Conservation (phyloP, 2,113 vertebrate genomes). For the Paradoxurus hermaphroditus region DNA sequence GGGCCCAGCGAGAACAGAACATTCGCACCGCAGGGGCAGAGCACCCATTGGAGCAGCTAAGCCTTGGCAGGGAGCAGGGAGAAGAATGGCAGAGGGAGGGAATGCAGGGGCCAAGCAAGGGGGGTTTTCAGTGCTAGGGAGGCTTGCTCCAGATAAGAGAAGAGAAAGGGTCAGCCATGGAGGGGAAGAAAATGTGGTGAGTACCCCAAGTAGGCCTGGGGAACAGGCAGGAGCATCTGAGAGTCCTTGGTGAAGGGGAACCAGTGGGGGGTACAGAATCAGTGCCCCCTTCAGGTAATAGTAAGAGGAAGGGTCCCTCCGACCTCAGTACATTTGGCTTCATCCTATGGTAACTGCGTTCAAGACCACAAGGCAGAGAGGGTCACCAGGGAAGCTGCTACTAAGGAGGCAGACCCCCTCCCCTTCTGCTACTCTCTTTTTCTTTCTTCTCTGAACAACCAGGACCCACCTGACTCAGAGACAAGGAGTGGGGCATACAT, state of each 20-base stretch:
- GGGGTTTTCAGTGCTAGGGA: not conserved
- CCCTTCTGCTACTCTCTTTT: not conserved
- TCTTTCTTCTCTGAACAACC: not conserved
- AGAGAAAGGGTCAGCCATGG: not conserved
- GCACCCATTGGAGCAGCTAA: conserved; percentile 57
- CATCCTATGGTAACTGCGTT: not conserved
- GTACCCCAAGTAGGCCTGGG: not conserved
- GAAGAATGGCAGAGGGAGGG: not conserved
- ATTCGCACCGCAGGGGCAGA: conserved; percentile 59
- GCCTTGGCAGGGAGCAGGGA: conserved; percentile 31
- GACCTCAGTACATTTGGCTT: not conserved
- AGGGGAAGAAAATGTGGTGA: not conserved
- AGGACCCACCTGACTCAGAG: not conserved
- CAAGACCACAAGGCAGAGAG: not conserved
- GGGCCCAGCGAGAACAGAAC: conserved; percentile 69
- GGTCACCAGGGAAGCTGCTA: not conserved
- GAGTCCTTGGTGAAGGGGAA: not conserved
- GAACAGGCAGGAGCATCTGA: not conserved
- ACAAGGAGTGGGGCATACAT: not conserved
- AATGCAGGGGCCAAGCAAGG: not conserved
- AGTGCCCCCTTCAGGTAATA: not conserved
- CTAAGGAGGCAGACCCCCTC: not conserved
- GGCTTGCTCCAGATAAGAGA: not conserved
- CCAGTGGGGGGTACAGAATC: not conserved
- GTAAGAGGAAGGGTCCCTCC: not conserved